Base-by-base conservation (phyloP, 2,888 invertebrate species). In the Dastarcus helophoroides region DNA sequence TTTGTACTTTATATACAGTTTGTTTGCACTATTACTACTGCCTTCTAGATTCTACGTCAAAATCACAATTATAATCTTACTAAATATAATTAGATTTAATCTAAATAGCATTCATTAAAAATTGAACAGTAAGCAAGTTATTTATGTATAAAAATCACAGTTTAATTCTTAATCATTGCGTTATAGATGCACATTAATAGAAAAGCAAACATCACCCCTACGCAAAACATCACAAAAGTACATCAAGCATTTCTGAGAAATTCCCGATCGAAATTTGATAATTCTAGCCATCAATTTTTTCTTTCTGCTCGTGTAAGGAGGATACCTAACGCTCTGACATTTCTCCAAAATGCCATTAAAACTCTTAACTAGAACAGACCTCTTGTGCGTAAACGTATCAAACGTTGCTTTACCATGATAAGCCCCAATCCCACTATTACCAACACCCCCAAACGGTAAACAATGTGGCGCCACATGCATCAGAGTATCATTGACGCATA, bases 401-500 rank as follows among this genome's bases (percentile, higher is more conserved):
- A 88, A 95, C 1, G 83, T 77, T 36, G 69, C 67, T 58, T 80
- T 81, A 32, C 97, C 97, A 61, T 97, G 95, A 62, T 97, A 97
- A 1, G 74, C 66, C 19, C 94, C 94, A 65, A 93, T 88, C 27
- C 97, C 98, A 54, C 94, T 93, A 49, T 69, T 60, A 3, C 98
- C 98, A 32, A 98, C 88, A 5, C 98, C 98, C 28, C 98, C 98
- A 61, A 99, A 99, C 1, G 98, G 97, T 37, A 98, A 63, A 3
- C 81, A 75, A 32, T 88, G 85, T 62, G 93, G 91, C 69, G 71
- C 68, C 54, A 71, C 67, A 51, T 94, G 90, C 71, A 90, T 71
- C 35, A 94, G 53, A 9, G 79, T 78, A 59, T 95, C 94, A 67
- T 95, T 95, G 53, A 85, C 68, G 53, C 76, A 69, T 53, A 82